These are phyloP conservation scores for Synaphobranchus kaupii DNA, from an alignment of 2,797 vertebrate genomes.

Conservation along the genomic window DNA sequence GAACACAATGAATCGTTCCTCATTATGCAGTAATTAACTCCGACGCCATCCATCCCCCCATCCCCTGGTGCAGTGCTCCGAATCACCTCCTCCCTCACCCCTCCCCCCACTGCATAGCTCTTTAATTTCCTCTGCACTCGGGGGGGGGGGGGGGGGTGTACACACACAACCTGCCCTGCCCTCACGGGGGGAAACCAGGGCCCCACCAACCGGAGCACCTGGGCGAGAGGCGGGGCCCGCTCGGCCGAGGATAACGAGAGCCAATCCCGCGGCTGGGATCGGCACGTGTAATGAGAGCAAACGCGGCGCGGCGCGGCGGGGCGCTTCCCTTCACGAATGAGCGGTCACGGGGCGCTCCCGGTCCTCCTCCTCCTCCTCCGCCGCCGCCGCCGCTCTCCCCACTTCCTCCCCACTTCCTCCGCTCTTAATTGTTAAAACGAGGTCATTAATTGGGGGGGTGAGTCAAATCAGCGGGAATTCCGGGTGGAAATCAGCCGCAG, in stretches of 20 bases:
- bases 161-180: constrained; percentile 34
- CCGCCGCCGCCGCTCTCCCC: constrained; percentile 43
- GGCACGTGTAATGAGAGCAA: background rate
- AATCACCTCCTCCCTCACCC: constrained; percentile 67
- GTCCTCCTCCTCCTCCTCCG: constrained; percentile 29
- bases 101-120: constrained; percentile 66
- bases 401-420: constrained; percentile 62
- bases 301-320: background rate
- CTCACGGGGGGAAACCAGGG: constrained; percentile 39
- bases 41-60: constrained; percentile 68
- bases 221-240: constrained; percentile 44
- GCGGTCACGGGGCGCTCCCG: constrained; percentile 2
- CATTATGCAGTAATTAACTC: constrained; percentile 88
- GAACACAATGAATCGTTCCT: constrained; percentile 87
- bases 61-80: constrained; percentile 68
- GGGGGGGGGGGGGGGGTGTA: constrained; percentile 63
- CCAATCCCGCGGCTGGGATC: background rate
- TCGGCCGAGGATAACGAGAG: constrained; percentile 45
- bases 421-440: constrained; percentile 79
- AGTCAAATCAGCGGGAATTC: constrained; percentile 78
- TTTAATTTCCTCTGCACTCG: constrained; percentile 79
- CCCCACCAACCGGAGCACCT: constrained; percentile 43
- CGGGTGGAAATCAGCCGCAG: constrained; percentile 68
- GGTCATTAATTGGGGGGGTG: constrained; percentile 76
- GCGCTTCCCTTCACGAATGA: constrained; percentile 22